phyloP scores from a whole-genome alignment of 2,888 invertebrate species.

The Drosophila tripunctata region DNA sequence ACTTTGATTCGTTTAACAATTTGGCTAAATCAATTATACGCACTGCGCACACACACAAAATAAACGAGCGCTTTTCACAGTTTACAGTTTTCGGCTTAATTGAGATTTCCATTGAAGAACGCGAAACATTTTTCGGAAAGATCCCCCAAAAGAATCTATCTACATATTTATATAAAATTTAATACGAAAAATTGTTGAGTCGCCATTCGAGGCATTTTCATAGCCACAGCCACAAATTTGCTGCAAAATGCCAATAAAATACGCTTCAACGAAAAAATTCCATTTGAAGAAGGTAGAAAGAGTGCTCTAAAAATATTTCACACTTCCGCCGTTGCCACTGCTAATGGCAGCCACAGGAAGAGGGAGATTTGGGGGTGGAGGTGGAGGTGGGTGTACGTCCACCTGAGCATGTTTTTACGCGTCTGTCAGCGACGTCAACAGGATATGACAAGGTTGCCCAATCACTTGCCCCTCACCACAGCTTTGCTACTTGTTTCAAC shows the following conservation, averaged over 20 bases:
- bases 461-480: not conserved
- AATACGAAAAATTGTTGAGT: constrained; percentile 50
- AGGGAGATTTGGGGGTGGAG: not conserved
- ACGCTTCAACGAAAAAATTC: constrained; percentile 77
- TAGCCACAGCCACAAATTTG: constrained; percentile 68
- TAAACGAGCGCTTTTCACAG: constrained; percentile 4
- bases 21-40: constrained; percentile 78
- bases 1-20: constrained; percentile 71
- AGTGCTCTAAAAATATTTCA: constrained; percentile 69
- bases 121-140: constrained; percentile 12
- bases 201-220: constrained; percentile 58
- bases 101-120: constrained; percentile 42
- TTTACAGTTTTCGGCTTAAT: constrained; percentile 53
- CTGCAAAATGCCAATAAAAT: constrained; percentile 76
- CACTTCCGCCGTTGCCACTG: constrained; percentile 59
- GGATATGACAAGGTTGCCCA: constrained; percentile 69
- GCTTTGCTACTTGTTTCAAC: constrained; percentile 39
- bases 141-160: constrained; percentile 4
- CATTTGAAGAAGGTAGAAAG: constrained; percentile 55
- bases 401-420: constrained; percentile 38
- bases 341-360: not conserved
- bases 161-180: constrained; percentile 30
- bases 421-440: constrained; percentile 65
- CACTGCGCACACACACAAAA: constrained; percentile 31
- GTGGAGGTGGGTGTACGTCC: constrained; percentile 17